These are phyloP conservation scores for Colistium nudipinnis DNA, from an alignment of 2,113 vertebrate genomes.

Conservation along the genomic window DNA sequence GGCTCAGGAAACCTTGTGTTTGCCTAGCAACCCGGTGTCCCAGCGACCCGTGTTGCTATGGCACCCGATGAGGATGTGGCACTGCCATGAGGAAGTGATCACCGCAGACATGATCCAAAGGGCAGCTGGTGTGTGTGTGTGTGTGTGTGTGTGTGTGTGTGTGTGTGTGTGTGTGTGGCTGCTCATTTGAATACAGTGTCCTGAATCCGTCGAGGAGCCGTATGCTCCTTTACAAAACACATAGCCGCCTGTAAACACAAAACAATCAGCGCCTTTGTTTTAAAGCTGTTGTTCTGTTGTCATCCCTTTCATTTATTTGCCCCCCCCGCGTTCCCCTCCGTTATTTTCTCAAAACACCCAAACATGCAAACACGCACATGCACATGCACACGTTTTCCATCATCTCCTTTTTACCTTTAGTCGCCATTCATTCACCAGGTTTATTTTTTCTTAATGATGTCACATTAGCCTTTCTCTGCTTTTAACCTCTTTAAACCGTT, in stretches of 20 bases:
- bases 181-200: conserved; percentile 99
- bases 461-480: background rate
- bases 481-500: background rate
- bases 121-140: conserved; percentile 70
- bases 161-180: conserved; percentile 64
- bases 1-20: conserved; percentile 68
- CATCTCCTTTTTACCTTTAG: background rate
- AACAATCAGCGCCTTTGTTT: conserved; percentile 98
- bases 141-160: conserved; percentile 48
- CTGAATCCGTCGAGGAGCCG: conserved; percentile 96
- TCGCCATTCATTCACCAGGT: background rate
- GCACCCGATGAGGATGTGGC: conserved; percentile 76
- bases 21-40: conserved; percentile 70
- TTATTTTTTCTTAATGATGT: background rate
- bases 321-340: conserved; percentile 33
- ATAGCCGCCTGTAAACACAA: conserved; percentile 96
- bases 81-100: conserved; percentile 84
- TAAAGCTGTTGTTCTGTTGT: conserved; percentile 84
- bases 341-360: conserved; percentile 39
- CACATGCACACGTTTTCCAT: background rate
- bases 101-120: conserved; percentile 85
- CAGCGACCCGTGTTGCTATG: conserved; percentile 62
- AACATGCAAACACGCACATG: background rate
- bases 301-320: conserved; percentile 67
- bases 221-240: conserved; percentile 95